Percentiles rank a stretch among this genome's conserved stretches.
Evolutionary conservation across 2,797 vertebrate species (phyloP).

Genomic region (Micrastur ruficollis): DNA sequence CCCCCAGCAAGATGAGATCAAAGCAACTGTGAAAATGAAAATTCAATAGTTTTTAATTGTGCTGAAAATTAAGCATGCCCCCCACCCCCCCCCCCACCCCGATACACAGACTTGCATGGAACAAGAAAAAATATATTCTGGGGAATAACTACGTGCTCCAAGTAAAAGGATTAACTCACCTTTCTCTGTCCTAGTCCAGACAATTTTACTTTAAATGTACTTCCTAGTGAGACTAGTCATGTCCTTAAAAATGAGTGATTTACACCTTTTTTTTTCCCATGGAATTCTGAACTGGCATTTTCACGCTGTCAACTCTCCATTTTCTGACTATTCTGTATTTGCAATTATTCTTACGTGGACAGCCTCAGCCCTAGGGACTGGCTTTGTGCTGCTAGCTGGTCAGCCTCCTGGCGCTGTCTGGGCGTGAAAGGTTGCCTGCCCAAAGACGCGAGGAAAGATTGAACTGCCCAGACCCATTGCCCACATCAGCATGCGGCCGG

Average conservation of each 20-base stretch:
- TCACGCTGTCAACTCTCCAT: neutral
- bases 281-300: neutral
- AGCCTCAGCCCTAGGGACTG: accelerated
- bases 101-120: neutral
- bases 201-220: neutral
- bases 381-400: neutral
- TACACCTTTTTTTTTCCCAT: neutral
- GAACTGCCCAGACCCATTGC: accelerated
- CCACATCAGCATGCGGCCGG: neutral
- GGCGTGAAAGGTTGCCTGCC: neutral
- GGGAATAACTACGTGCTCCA: neutral
- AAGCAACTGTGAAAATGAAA: neutral
- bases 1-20: neutral
- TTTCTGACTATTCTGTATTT: neutral
- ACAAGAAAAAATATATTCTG: neutral
- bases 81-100: neutral
- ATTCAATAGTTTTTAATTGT: neutral
- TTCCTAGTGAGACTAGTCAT: neutral
- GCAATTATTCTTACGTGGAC: neutral
- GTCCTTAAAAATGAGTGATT: neutral
- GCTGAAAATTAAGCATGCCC: neutral
- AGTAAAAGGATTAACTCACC: neutral
- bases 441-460: neutral
- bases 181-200: neutral
- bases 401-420: neutral